These are phyloP conservation scores for Arnoldichthys spilopterus DNA, from an alignment of 2,797 vertebrate species.

Conservation along the genomic window DNA sequence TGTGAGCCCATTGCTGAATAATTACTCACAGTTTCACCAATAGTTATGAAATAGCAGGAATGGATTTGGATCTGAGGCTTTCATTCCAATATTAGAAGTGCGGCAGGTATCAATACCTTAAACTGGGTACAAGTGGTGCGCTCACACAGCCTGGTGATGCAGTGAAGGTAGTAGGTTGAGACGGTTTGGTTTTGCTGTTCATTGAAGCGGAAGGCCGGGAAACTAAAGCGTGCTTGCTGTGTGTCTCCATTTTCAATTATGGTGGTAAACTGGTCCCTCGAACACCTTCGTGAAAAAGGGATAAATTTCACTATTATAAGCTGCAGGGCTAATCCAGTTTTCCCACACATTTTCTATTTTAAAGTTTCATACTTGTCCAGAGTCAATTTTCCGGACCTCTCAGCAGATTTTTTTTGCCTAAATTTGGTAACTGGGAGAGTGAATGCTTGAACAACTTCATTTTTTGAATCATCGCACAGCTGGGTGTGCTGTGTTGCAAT, in stretches of 20 bases:
- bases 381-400: no score
- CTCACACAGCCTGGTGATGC: constrained; percentile 75
- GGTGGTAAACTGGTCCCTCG: constrained; percentile 67
- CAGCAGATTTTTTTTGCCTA: no score
- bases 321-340: neutral
- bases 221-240: constrained; percentile 76
- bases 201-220: constrained; percentile 77
- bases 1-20: neutral
- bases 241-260: constrained; percentile 73
- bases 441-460: no score
- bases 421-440: no score
- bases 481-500: no score
- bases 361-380: no score
- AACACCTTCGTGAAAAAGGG: constrained; percentile 73
- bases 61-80: neutral
- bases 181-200: constrained; percentile 76
- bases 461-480: no score
- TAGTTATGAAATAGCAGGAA: neutral
- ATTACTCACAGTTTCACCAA: neutral
- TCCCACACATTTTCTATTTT: no score
- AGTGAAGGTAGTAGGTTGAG: constrained; percentile 79
- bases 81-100: neutral
- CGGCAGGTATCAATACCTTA: constrained; percentile 58
- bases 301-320: no score
- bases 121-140: constrained; percentile 71